Conservation (phyloP, 2,113 vertebrate species). For the Junco hyemalis region DNA sequence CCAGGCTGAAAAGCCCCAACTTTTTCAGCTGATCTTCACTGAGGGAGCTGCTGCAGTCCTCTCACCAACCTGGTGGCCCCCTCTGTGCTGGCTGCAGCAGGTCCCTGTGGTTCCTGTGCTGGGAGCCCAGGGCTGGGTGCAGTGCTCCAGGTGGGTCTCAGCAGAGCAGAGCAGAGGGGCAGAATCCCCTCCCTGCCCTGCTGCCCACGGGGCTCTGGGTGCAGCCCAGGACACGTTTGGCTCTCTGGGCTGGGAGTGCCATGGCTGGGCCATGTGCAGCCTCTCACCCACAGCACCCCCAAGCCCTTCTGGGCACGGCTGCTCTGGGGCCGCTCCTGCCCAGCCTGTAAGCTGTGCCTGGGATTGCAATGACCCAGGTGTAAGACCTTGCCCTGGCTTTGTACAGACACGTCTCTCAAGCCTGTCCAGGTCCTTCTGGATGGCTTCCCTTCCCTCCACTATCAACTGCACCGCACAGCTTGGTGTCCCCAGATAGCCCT, state of each 20-base stretch:
- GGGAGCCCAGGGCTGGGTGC: neutral
- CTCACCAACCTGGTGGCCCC: neutral
- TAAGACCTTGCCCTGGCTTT: neutral
- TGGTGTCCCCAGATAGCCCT: neutral
- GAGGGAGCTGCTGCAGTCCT: neutral
- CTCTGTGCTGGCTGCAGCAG: rapidly evolving
- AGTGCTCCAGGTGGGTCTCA: neutral
- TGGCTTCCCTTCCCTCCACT: neutral
- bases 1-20: neutral
- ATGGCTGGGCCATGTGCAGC: no score
- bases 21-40: neutral
- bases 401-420: neutral
- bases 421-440: neutral
- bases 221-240: no score
- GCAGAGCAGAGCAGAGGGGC: neutral
- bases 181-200: no score
- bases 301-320: neutral
- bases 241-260: no score
- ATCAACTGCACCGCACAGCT: rapidly evolving
- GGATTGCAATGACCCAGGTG: neutral
- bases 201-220: no score
- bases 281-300: no score
- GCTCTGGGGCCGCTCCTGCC: rapidly evolving
- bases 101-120: neutral
- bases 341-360: neutral